Base-by-base conservation (phyloP, 1,140 invertebrate genomes). In the Mamestra configurata region DNA sequence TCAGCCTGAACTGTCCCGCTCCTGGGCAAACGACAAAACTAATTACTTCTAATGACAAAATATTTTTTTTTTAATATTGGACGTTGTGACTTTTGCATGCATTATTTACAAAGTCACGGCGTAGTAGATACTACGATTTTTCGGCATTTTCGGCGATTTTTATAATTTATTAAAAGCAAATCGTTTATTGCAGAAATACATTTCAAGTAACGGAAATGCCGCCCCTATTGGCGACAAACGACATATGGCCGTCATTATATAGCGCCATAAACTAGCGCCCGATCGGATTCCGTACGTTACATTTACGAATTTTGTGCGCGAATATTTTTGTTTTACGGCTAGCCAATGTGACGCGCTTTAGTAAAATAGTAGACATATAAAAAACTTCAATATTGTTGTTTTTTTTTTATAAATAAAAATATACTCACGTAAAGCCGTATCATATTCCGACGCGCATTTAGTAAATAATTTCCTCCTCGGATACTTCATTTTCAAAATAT, bases 351-450 rank as follows among this genome's bases (percentile, higher is more conserved):
- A 18, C 2, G 37, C 43, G 57, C 40, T 24, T 13, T 15, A 27
- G 20, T 43, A 37, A 66, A 66, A 22, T 20, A 40, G 22, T 10
- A 40, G 6, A 37, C n/a, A n/a, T n/a, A n/a, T n/a, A n/a, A n/a
- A n/a, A n/a, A n/a, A 22, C 1, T 3, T 31, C 27, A 31, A 5
- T 31, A 31, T 24, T 55, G 7, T 18, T 22, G 20, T 55, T 55
- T 55, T 55, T 55, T 22, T 22, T 1, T 10, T 27, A 31, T 49
- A 49, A 49, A 49, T 40, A 76, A 77, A 55, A 77, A 79, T 79
- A 64, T 77, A 91, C 92, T 94, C 85, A 94, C 92, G 70, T 79
- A 88, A 88, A 70, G 90, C 87, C 84, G 89, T 88, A 37, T 89
- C 87, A 59, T 89, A 84, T 27, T 89, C 84, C 15, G 82, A 81